phyloP scores from a whole-genome alignment of 2,113 vertebrate species.

The Sceloporus tristichus region DNA sequence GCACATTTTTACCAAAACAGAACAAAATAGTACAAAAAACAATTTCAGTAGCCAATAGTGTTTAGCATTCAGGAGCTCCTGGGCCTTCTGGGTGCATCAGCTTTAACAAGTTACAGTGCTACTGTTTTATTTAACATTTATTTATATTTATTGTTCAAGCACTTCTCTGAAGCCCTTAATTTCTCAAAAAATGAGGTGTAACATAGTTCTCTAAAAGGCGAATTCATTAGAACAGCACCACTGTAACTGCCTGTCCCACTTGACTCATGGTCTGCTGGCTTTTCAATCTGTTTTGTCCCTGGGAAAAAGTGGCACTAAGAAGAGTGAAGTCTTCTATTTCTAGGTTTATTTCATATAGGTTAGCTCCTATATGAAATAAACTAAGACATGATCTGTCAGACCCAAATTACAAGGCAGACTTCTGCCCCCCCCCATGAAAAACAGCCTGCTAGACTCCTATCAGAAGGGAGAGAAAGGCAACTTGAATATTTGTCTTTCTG shows the following conservation, averaged over 20 bases:
- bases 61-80: conserved; percentile 5
- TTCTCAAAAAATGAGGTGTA: neutral
- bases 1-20: neutral
- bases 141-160: conserved; percentile 27
- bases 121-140: neutral
- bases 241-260: neutral
- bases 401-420: neutral
- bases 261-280: neutral
- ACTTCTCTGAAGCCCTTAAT: conserved; percentile 27
- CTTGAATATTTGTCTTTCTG: neutral
- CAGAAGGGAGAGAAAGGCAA: neutral
- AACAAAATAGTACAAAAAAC: neutral
- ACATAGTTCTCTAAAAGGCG: neutral
- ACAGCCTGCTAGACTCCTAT: neutral
- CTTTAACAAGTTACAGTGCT: conserved; percentile 4
- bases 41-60: neutral
- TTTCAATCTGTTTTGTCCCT: neutral
- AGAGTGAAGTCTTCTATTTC: neutral
- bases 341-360: neutral
- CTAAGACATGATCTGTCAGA: neutral
- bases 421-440: neutral
- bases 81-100: conserved; percentile 20
- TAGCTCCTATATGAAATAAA: neutral
- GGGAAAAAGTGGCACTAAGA: too few relatives aligned
- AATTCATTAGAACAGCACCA: neutral